Conservation (phyloP, 2,797 vertebrate genomes). For the Neosilurus hyrtlii region DNA sequence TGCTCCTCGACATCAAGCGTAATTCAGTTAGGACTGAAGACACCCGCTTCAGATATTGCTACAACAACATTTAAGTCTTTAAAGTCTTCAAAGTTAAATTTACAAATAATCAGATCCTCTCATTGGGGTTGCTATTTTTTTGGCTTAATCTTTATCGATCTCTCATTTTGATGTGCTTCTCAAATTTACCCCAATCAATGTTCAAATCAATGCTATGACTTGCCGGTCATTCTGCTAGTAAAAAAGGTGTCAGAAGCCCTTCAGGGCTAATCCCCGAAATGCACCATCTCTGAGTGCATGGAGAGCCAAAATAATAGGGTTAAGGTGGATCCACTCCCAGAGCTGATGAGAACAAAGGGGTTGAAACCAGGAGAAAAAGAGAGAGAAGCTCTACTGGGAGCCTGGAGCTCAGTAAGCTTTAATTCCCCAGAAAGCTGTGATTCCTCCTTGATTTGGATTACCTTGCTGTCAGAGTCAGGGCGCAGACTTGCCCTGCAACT, state of each 20-base stretch:
- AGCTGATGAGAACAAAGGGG: constrained; percentile 36
- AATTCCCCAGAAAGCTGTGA: constrained; percentile 46
- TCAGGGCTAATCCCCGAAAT: constrained; percentile 47
- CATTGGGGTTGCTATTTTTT: not conserved
- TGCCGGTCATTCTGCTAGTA: constrained; percentile 31
- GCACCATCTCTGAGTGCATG: constrained; percentile 23
- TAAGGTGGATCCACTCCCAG: constrained; percentile 34
- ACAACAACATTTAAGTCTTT: constrained; percentile 24
- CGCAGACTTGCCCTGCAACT: constrained; percentile 49
- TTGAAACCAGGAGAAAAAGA: constrained; percentile 20
- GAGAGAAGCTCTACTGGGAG: constrained; percentile 35
- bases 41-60: constrained; percentile 14
- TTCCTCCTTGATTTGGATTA: constrained; percentile 48
- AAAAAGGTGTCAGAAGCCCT: constrained; percentile 45
- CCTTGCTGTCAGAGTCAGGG: constrained; percentile 47
- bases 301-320: constrained; percentile 40
- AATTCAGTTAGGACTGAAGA: constrained; percentile 24
- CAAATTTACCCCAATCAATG: constrained; percentile 48
- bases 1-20: constrained; percentile 14
- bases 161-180: constrained; percentile 49
- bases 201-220: constrained; percentile 28
- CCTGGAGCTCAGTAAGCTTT: constrained; percentile 37
- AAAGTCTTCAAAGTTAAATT: constrained; percentile 20
- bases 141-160: constrained; percentile 44
- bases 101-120: constrained; percentile 31